A percentile compares a stretch with the other conserved stretches of the same genome.
These are phyloP conservation scores for Sphyrna mokarran DNA, from an alignment of 2,113 vertebrate genomes.

Conservation along the genomic window DNA sequence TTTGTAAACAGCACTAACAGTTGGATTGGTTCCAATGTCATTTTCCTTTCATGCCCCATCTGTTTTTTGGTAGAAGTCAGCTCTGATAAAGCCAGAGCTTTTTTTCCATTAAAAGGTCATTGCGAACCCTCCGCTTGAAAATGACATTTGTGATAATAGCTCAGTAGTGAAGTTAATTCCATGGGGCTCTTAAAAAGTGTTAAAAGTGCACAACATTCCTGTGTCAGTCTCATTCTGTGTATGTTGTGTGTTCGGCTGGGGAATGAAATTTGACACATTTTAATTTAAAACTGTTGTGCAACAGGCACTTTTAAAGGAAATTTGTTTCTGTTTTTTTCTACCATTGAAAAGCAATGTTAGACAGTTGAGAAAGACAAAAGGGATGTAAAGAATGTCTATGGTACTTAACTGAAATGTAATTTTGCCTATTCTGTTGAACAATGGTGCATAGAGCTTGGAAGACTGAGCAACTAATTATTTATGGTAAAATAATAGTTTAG, in stretches of 20 bases:
- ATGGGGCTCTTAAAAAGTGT: slow-evolving; percentile 23
- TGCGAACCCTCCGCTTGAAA: slow-evolving; percentile 19
- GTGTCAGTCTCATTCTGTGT: neutral
- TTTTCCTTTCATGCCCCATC: slow-evolving; percentile 38
- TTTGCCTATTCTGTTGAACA: neutral
- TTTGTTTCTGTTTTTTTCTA: neutral
- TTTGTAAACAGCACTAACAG: slow-evolving; percentile 25
- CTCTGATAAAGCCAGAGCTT: slow-evolving; percentile 36
- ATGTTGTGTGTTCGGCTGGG: neutral
- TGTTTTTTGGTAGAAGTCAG: slow-evolving; percentile 37
- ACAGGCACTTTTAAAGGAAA: neutral
- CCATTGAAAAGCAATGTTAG: neutral
- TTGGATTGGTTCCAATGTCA: slow-evolving; percentile 36
- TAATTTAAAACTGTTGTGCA: slow-evolving; percentile 33
- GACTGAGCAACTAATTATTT: neutral
- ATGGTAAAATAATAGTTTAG: neutral
- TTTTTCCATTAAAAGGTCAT: slow-evolving; percentile 36
- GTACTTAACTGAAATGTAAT: neutral
- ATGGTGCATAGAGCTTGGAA: neutral
- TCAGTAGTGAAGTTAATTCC: slow-evolving; percentile 28
- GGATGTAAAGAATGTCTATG: neutral
- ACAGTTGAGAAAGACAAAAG: neutral
- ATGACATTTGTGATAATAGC: slow-evolving; percentile 35
- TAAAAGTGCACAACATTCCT: slow-evolving; percentile 27
- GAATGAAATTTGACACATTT: neutral